Base-by-base conservation (phyloP, 2,888 invertebrate genomes). In the Chesias legatella region DNA sequence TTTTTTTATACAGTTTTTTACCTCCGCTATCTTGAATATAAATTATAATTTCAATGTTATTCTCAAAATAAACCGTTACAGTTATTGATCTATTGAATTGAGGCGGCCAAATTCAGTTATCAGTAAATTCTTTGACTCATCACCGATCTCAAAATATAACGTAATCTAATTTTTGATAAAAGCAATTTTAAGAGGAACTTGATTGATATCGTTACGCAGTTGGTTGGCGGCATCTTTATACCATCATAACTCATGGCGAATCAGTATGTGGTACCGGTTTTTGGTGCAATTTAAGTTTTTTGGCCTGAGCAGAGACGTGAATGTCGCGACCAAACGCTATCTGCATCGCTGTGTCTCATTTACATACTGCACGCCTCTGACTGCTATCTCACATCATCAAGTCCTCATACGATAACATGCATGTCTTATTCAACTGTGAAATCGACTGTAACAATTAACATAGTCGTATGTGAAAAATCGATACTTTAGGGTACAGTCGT, bases 291-390 rank as follows among this genome's bases (percentile, higher is more conserved):
- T 66, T 59, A 34, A 53, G 53, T 49, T 62, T 60, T 65, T 66
- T 63, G 59, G 47, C 33, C 50, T 33, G 40, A 43, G 41, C 42
- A 38, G 44, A 43, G 40, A 30, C 39, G 39, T 32, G 32, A 33
- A 38, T 48, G 43, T 56, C 57, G 52, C 43, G 38, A 33, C 33
- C 42, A 41, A 33, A 32, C 51, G 56, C 58, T 64, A 66, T 67
- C 64, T 61, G 51, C 51, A 51, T 52, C 53, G 56, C 51, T 54
- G 47, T 48, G 48, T 54, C 62, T 56, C 59, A 71, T 71, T 71
- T 66, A 62, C 68, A 48, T 48, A 46, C 32, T 34, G 37, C 38
- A 66, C 62, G 62, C 56, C 56, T 44, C 48, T 52, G 50, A 43
- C 25, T 58, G 51, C 54, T 47, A 34, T 31, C 42, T 45, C 27